phyloP scores from a whole-genome alignment of 2,797 vertebrate genomes.

The Enteromius anoplus region DNA sequence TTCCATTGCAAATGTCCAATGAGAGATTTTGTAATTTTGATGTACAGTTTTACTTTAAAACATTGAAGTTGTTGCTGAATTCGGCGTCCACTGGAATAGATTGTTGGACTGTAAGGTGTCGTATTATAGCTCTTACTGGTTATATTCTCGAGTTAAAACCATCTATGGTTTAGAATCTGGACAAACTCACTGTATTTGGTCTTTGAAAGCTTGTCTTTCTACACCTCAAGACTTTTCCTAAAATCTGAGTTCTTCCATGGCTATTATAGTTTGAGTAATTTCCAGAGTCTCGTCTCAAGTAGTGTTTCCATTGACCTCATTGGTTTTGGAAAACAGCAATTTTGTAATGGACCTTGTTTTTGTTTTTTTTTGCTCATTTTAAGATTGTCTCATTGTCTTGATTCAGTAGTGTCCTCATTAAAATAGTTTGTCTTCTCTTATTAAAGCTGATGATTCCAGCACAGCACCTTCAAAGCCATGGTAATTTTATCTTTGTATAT shows the following conservation, averaged over 20 bases:
- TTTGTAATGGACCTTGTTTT: not conserved
- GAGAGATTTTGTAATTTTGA: not conserved
- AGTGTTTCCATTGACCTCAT: constrained; percentile 1
- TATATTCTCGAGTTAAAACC: constrained; percentile 16
- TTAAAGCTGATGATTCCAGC: not conserved
- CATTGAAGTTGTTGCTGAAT: not conserved
- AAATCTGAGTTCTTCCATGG: constrained; percentile 8
- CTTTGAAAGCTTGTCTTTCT: constrained; percentile 1
- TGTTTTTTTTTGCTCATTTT: not conserved
- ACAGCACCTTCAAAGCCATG: not conserved
- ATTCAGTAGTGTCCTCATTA: not conserved
- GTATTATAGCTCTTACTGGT: constrained; percentile 66
- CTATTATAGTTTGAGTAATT: constrained; percentile 11
- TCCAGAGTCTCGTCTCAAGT: constrained; percentile 2
- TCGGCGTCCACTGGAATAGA: not conserved
- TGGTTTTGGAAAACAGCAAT: not conserved
- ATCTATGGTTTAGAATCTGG: constrained; percentile 49
- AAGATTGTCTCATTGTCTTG: not conserved
- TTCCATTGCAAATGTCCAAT: not conserved
- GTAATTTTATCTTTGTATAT: not conserved
- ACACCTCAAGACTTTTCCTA: not conserved
- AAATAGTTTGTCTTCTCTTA: not conserved
- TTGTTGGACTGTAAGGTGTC: constrained; percentile 67
- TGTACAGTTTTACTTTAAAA: not conserved
- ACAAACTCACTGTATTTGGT: constrained; percentile 18